Conservation (phyloP, 2,888 invertebrate species). For the Erannis defoliaria region DNA sequence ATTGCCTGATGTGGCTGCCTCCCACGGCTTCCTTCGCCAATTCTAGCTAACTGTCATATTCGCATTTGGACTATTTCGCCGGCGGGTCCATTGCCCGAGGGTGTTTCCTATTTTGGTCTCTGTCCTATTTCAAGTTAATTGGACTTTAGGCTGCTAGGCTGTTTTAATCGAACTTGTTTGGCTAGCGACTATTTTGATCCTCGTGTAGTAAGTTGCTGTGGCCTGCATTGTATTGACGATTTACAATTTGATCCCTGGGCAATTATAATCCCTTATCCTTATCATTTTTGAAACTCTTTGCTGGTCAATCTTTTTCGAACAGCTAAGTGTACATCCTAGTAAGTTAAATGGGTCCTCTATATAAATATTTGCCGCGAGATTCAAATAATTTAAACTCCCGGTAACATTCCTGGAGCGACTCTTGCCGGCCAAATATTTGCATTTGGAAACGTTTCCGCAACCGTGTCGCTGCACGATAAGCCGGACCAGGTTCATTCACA, state of each 20-base stretch:
- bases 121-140: constrained; percentile 49
- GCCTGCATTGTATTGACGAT: not conserved
- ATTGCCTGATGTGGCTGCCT: constrained; percentile 69
- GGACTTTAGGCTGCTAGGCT: constrained; percentile 34
- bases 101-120: constrained; percentile 56
- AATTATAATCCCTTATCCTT: not conserved
- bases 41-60: constrained; percentile 68
- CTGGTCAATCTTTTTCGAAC: not conserved
- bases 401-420: constrained; percentile 41
- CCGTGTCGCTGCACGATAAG: constrained; percentile 67
- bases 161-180: constrained; percentile 27
- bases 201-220: constrained; percentile 6
- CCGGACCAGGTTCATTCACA: constrained; percentile 68
- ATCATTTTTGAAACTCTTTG: not conserved
- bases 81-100: constrained; percentile 59
- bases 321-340: not conserved
- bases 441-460: constrained; percentile 59
- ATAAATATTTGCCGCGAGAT: constrained; percentile 16
- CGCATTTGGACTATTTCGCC: constrained; percentile 56
- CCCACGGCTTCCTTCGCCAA: constrained; percentile 79
- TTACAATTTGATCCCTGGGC: not conserved
- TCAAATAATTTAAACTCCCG: constrained; percentile 29
- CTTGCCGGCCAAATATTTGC: constrained; percentile 53
- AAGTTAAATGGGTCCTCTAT: not conserved
- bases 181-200: constrained; percentile 9